Evolutionary conservation across 2,113 vertebrate genomes (phyloP), one percentile per base, ranked within the genome.

Genomic region (Melanocharis versteri): DNA sequence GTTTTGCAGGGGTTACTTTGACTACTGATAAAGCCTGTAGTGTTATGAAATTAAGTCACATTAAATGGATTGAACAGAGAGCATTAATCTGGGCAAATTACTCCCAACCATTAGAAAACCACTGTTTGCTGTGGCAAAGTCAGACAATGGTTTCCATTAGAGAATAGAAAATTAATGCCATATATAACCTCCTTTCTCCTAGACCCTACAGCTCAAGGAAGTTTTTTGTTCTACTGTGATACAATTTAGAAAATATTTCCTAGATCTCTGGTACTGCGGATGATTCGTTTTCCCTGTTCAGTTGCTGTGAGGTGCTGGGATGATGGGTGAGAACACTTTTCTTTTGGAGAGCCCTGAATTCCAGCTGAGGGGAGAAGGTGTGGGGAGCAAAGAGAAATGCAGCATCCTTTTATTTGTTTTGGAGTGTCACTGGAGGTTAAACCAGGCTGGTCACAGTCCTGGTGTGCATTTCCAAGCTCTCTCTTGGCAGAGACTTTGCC

Each of bases 11-110:
- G 92, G 89, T 94, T 96, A 80, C 70, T 96, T n/a, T 94, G 89
- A 51, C 84, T 64, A 24, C 87, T 96, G 96, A 97, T 96, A 97
- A 97, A 97, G 96, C 92, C 73, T 37, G 69, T 73, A 97, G 96
- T 97, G 97, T 97, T 97, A 80, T 10, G 48, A 91, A 93, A 95
- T 93, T 91, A 92, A 96, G 89, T 95, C 44, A 79, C 83, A 80
- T 77, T 93, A 91, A 90, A 77, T 83, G 69, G 80, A 82, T 73
- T 92, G 68, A 90, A 96, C 72, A 64, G 75, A 86, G 79, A 82
- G 73, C 91, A 94, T 96, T 95, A 96, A 94, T 95, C 61, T 84
- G 82, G 23, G 51, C 79, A 96, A 97, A 96, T 96, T 93, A 94
- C 87, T 96, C 78, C 87, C 87, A 90, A 94, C 58, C 82, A 94